Evolutionary conservation across 2,113 vertebrate genomes (phyloP).

Genomic region (Callipepla squamata): DNA sequence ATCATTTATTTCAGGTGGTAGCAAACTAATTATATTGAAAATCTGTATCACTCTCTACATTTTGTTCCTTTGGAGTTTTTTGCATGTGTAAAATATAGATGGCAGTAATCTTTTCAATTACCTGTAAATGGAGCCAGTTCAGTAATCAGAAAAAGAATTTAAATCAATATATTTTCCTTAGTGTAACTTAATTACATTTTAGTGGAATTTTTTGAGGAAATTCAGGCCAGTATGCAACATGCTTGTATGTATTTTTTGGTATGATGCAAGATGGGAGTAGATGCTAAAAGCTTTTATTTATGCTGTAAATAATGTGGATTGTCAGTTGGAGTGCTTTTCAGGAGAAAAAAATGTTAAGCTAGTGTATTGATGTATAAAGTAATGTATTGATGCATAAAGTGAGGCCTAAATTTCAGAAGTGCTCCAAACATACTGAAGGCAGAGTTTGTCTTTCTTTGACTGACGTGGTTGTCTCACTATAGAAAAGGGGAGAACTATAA

Average conservation of each 20-base stretch:
- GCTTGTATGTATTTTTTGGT: background rate
- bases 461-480: background rate
- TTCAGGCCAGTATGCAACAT: background rate
- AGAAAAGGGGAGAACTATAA: background rate
- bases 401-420: background rate
- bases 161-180: background rate
- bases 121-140: background rate
- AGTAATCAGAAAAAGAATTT: background rate
- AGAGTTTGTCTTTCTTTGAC: background rate
- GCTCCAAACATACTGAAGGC: background rate
- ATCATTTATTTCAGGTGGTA: background rate
- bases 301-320: background rate
- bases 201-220: background rate
- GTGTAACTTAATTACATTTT: background rate
- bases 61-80: background rate
- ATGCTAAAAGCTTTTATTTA: background rate
- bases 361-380: background rate
- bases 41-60: rapidly evolving
- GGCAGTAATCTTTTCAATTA: background rate
- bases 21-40: background rate
- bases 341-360: background rate
- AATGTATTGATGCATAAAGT: background rate
- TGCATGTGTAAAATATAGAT: background rate
- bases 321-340: background rate
- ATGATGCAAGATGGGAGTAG: background rate